Evolutionary conservation across 1,140 invertebrate genomes (phyloP), one percentile per base, ranked within the genome.

Genomic region (Lucilia cuprina): DNA sequence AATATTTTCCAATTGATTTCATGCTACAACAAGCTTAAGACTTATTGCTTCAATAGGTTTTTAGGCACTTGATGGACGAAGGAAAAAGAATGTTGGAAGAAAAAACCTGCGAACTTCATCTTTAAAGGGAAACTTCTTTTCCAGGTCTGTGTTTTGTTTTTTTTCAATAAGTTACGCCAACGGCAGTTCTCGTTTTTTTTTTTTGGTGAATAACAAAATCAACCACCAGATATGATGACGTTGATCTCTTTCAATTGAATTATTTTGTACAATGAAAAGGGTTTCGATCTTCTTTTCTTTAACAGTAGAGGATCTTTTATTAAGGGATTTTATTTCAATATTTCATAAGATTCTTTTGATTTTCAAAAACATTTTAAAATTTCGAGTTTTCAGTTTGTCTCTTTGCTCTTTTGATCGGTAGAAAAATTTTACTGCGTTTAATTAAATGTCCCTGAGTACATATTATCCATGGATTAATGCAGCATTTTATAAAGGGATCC

Each of bases 201-300:
- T 41, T 41, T 41, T 70, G 55, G 8, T 19, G 14, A 2, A 17
- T 82, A 41, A 49, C n/a, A 19, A 82, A 21, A 34, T 50, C 5
- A 82, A 60, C 47, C 14, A 65, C 82, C 60, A 17, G 55, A 80
- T 80, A 80, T 80, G 80, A 83, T 85, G 84, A 85, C 84, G 84
- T 85, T 85, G 84, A 85, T 85, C 84, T 77, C 84, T 85, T 84
- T 85, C 83, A 85, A 85, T 85, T 77, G 84, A 85, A 83, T 85
- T 80, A 80, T 80, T 80, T 80, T 49, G 8, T 80, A 80, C 77
- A 80, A 80, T 80, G 77, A 80, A 19, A 80, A 25, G 41, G 77
- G 41, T 49, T 50, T 25, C 41, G 19, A 25, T 49, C n/a, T 49
- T 14, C 25, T 21, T 21, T 10, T 50, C 47, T n/a, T 50, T 17